Percentiles rank a stretch among this genome's conserved stretches.
Conservation (phyloP, 2,797 vertebrate species). For the Poecilia picta region DNA sequence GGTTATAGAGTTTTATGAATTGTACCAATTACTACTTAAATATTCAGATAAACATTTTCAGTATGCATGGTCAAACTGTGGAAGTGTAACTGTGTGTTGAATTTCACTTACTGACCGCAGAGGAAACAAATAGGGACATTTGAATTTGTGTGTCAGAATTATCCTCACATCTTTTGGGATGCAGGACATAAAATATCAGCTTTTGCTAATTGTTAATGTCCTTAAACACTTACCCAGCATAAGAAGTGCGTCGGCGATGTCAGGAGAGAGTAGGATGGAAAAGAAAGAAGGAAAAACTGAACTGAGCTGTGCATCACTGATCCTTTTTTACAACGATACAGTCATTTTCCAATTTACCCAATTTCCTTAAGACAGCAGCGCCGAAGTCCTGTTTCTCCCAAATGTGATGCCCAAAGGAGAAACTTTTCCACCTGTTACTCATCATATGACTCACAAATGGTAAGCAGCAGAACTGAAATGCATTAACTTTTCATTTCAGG, state of each 20-base stretch:
- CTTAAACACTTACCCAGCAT: slow-evolving; percentile 9
- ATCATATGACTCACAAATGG: neutral
- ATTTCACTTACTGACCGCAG: neutral
- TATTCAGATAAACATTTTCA: neutral
- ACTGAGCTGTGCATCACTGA: slow-evolving; percentile 12
- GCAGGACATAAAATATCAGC: slow-evolving; percentile 12
- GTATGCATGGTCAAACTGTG: neutral
- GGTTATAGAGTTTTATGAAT: neutral
- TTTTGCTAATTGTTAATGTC: slow-evolving; percentile 12
- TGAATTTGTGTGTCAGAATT: neutral
- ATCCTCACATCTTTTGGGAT: slow-evolving; percentile 3
- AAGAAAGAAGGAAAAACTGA: slow-evolving; percentile 34
- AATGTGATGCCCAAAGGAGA: neutral
- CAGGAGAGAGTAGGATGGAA: slow-evolving; percentile 20
- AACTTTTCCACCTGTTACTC: neutral
- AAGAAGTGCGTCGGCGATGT: slow-evolving; percentile 48
- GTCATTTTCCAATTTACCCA: slow-evolving; percentile 39
- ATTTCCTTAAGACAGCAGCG: slow-evolving; percentile 31
- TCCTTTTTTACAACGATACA: slow-evolving; percentile 29
- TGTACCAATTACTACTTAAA: neutral
- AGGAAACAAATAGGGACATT: neutral
- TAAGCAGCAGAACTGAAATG: neutral
- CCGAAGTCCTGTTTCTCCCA: neutral
- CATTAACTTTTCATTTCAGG: neutral
- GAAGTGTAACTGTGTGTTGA: neutral